Evolutionary conservation across 2,797 vertebrate species (phyloP).

Genomic region (Darevskia mixta): DNA sequence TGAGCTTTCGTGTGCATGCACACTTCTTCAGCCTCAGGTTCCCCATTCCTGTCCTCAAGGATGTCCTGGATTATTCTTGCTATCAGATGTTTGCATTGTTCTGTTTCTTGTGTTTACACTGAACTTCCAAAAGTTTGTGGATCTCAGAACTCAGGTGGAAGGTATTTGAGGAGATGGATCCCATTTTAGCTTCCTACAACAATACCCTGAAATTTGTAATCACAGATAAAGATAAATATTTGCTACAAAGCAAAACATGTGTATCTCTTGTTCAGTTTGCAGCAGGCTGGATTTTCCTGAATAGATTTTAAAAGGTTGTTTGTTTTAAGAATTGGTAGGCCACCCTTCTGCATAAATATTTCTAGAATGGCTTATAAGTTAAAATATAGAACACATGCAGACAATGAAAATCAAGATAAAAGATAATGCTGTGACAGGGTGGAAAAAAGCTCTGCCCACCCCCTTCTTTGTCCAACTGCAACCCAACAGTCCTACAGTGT

Average conservation of each 20-base stretch:
- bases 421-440: neutral
- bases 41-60: neutral
- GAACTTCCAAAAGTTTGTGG: neutral
- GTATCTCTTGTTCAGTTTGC: neutral
- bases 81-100: neutral
- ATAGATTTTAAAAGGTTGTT: neutral
- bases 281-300: neutral
- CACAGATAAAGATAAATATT: slow-evolving; percentile 3
- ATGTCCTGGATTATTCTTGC: neutral
- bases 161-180: neutral
- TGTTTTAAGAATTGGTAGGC: neutral
- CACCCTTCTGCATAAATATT: slow-evolving; percentile 3
- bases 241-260: slow-evolving; percentile 12
- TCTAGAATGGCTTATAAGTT: neutral
- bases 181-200: neutral
- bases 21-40: neutral
- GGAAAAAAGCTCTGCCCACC: too few species aligned
- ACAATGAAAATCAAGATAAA: neutral
- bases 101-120: slow-evolving; percentile 24
- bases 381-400: neutral
- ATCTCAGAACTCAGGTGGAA: neutral
- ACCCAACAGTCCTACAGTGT: too few species aligned
- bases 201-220: neutral
- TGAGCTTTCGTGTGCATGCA: too few species aligned
- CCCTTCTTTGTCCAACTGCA: too few species aligned